Conservation (phyloP, 2,113 vertebrate genomes). For the Oryzias woworae region DNA sequence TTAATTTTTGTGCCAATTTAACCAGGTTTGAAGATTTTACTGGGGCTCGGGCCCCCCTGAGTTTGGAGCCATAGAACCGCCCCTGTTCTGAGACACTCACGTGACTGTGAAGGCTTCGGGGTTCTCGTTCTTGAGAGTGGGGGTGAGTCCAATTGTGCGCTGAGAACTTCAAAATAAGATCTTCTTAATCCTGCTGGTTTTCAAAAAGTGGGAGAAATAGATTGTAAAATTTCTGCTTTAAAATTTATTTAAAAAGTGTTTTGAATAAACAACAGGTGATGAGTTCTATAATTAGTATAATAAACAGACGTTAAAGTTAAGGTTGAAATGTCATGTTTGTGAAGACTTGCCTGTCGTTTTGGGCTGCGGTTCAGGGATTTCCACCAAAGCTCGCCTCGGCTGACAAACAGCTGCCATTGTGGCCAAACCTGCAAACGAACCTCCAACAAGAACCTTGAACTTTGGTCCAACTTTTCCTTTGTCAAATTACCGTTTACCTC, state of each 20-base stretch:
- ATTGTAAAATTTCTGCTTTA: neutral
- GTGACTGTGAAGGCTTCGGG: constrained; percentile 18
- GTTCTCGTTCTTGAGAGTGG: constrained; percentile 32
- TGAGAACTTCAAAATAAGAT: constrained; percentile 71
- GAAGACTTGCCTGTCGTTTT: constrained; percentile 67
- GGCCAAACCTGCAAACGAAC: too few species aligned
- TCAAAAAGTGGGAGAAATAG: neutral
- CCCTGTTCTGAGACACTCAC: constrained; percentile 41
- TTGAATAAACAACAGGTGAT: neutral
- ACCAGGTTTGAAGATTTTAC: too few species aligned
- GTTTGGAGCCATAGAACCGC: too few species aligned
- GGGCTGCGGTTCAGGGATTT: constrained; percentile 76
- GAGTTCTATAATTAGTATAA: neutral
- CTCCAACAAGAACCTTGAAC: too few species aligned
- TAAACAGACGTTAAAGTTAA: neutral
- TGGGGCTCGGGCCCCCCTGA: too few species aligned
- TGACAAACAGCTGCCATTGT: constrained; percentile 66
- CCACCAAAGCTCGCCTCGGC: constrained; percentile 66
- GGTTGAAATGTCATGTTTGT: neutral
- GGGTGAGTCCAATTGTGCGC: constrained; percentile 44
- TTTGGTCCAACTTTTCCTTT: too few species aligned
- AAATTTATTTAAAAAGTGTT: too few species aligned
- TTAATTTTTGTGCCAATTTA: too few species aligned
- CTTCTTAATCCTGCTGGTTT: constrained; percentile 66
- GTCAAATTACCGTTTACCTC: too few species aligned